Conservation (phyloP, 2,888 invertebrate species). For the Blastobasis lacticolella region DNA sequence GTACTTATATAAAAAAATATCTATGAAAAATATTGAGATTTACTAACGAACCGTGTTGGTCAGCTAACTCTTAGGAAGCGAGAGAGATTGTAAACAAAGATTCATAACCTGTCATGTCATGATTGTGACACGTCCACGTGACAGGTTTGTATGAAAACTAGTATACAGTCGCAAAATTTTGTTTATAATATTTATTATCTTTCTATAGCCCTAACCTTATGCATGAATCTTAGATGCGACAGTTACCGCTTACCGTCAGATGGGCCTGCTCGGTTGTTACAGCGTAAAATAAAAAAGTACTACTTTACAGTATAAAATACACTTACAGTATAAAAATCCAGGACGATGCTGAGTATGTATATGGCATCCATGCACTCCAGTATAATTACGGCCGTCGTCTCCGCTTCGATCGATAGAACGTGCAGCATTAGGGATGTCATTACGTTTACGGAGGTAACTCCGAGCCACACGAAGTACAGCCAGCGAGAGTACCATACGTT, state of each 20-base stretch:
- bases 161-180: too few species aligned
- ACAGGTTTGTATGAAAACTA: too few species aligned
- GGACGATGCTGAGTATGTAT: background rate
- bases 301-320: background rate
- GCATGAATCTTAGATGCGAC: background rate
- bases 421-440: background rate
- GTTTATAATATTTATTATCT: too few species aligned
- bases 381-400: too few species aligned
- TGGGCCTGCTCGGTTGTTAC: background rate
- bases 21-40: too few species aligned
- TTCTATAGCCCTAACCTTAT: too few species aligned
- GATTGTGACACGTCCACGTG: too few species aligned
- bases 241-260: background rate
- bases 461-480: background rate
- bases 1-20: too few species aligned
- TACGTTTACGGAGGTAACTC: background rate
- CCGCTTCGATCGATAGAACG: background rate
- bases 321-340: slow-evolving; percentile 1
- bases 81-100: too few species aligned
- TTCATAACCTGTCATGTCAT: too few species aligned
- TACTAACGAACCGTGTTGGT: too few species aligned
- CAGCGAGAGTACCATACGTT: background rate
- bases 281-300: background rate
- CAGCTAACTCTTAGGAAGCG: too few species aligned
- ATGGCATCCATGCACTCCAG: background rate